phyloP scores from a whole-genome alignment of 2,797 vertebrate species.

The Megaceryle alcyon region DNA sequence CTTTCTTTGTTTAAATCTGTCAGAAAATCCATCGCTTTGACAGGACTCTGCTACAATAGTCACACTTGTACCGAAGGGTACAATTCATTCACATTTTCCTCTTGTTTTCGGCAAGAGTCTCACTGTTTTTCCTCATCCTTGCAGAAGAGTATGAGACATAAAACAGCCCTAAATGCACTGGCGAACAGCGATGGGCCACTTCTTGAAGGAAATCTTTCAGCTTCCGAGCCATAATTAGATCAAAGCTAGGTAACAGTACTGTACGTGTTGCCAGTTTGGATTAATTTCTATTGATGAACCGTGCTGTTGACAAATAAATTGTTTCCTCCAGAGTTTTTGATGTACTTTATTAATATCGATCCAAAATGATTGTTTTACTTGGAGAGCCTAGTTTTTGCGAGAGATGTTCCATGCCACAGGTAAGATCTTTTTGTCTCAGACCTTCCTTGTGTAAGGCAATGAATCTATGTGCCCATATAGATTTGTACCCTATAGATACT shows the following conservation, averaged over 20 bases:
- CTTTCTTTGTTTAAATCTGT: not conserved
- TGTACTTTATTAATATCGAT: conserved; percentile 49
- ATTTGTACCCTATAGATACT: not conserved
- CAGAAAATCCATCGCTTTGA: not conserved
- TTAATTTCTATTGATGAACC: conserved; percentile 71
- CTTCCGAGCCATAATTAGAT: conserved; percentile 85
- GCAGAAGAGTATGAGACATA: conserved; percentile 86
- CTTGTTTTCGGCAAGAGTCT: conserved; percentile 53
- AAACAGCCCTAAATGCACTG: conserved; percentile 78
- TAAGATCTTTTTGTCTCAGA: conserved; percentile 56
- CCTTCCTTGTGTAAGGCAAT: not conserved
- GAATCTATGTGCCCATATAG: not conserved
- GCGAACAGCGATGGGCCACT: conserved; percentile 87
- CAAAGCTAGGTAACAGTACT: conserved; percentile 85
- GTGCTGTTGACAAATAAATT: conserved; percentile 59
- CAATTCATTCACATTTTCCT: conserved; percentile 31
- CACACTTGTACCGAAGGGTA: not conserved
- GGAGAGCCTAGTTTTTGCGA: conserved; percentile 35
- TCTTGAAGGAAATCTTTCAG: conserved; percentile 87
- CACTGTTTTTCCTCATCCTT: conserved; percentile 85
- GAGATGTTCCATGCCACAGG: conserved; percentile 44
- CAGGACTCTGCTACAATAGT: not conserved
- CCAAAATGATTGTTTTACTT: not conserved
- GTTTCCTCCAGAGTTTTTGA: conserved; percentile 83
- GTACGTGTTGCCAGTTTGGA: conserved; percentile 67